Percentiles rank a stretch among this genome's conserved stretches.
Evolutionary conservation across 92 coral and sea anemone species (phyloP).

Genomic region (Heteractis magnifica): DNA sequence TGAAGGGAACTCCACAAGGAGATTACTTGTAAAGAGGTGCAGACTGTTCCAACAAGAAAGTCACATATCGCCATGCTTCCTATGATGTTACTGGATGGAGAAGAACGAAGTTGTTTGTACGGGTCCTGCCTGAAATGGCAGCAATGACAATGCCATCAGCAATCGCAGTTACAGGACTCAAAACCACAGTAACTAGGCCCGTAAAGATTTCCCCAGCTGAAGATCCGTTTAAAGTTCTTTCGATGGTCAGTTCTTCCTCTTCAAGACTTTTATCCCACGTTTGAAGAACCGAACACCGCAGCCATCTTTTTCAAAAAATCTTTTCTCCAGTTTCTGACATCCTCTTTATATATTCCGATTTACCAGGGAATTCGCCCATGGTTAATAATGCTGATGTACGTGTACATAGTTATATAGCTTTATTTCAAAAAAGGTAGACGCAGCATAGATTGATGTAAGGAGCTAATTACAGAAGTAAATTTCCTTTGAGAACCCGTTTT

Average conservation of each 20-base stretch:
- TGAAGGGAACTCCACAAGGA: too few species aligned
- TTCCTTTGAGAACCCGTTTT: too few species aligned
- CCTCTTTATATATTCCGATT: too few species aligned
- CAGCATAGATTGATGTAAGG: too few species aligned
- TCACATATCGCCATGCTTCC: constrained; percentile 22
- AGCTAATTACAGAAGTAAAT: too few species aligned
- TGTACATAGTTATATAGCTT: too few species aligned
- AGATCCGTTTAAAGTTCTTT: background rate
- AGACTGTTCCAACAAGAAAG: background rate
- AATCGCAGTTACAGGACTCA: background rate
- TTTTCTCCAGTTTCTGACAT: too few species aligned
- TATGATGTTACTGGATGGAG: constrained; percentile 11
- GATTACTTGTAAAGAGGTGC: background rate
- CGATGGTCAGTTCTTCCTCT: background rate
- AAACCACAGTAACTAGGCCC: background rate
- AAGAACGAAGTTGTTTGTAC: constrained; percentile 14
- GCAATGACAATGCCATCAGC: constrained; percentile 9
- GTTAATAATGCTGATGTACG: too few species aligned
- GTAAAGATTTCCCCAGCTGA: background rate
- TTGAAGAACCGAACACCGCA: background rate
- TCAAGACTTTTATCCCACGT: background rate
- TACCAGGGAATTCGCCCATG: too few species aligned
- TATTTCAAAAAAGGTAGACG: too few species aligned
- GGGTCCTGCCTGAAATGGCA: constrained; percentile 23
- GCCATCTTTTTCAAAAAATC: too few species aligned